phyloP scores from a whole-genome alignment of 2,888 invertebrate species.

The Heterodera filipjevi region DNA sequence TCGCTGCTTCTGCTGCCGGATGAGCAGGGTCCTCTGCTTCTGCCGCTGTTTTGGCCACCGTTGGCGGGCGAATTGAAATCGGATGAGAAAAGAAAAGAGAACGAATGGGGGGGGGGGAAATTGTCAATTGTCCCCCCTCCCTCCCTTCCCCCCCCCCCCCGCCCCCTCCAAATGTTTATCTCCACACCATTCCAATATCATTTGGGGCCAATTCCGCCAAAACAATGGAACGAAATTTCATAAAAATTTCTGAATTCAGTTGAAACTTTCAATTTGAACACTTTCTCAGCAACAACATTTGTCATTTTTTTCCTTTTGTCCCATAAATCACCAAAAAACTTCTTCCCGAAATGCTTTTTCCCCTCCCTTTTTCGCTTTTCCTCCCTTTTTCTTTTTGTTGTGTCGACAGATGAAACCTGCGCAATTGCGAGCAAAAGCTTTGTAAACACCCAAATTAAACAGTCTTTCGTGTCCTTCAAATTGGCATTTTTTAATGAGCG shows the following conservation, averaged over 20 bases:
- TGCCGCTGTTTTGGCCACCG: conserved; percentile 4
- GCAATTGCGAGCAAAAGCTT: not conserved
- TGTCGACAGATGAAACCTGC: not conserved
- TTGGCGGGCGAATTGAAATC: conserved; percentile 7
- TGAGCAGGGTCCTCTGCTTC: not conserved
- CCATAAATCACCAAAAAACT: not conserved
- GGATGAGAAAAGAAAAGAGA: not conserved
- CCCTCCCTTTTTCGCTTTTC: not conserved
- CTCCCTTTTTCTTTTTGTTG: not conserved
- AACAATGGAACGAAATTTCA: not conserved
- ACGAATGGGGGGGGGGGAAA: not conserved
- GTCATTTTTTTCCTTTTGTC: not conserved
- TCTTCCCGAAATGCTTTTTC: not conserved
- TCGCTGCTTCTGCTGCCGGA: not conserved
- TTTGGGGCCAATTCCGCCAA: not conserved
- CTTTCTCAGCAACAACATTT: no score
- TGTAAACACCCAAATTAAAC: not conserved
- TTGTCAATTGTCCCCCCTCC: not conserved
- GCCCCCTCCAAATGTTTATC: not conserved
- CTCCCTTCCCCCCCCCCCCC: not conserved
- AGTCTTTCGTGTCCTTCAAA: not conserved
- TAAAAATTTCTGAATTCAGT: not conserved
- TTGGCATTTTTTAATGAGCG: not conserved
- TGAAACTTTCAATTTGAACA: not conserved
- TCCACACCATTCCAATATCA: not conserved